A percentile compares a stretch with the other conserved stretches of the same genome.
These are phyloP conservation scores for Phyllotis vaccarum DNA, from an alignment of 2,797 vertebrate genomes.

Conservation along the genomic window DNA sequence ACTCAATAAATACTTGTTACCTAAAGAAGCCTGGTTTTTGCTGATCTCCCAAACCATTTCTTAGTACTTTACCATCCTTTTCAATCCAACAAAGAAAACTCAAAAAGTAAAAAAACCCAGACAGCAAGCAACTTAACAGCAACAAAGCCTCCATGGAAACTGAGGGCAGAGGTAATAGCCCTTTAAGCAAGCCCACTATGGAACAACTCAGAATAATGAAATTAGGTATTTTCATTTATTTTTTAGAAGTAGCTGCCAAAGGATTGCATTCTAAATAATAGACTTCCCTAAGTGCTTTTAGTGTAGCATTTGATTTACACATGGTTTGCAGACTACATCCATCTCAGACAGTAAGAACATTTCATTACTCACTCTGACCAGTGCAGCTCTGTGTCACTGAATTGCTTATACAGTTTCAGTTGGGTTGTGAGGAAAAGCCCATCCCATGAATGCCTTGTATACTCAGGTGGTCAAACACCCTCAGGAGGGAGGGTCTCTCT, in stretches of 20 bases:
- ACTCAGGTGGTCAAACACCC: conserved; percentile 27
- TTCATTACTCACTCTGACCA: conserved; percentile 40
- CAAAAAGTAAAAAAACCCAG: conserved; percentile 2
- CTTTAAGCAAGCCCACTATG: background rate
- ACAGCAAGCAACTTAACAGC: conserved; percentile 15
- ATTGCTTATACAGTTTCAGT: conserved; percentile 51
- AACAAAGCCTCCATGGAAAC: conserved; percentile 9
- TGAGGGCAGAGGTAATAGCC: background rate
- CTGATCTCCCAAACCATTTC: conserved; percentile 1
- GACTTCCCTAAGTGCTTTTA: conserved; percentile 46
- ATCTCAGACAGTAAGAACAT: conserved; percentile 24
- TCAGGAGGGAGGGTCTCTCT: background rate
- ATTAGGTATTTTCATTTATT: conserved; percentile 53
- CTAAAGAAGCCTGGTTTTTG: conserved; percentile 56
- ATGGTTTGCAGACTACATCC: background rate
- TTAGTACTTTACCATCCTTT: background rate
- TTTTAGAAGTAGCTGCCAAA: conserved; percentile 63
- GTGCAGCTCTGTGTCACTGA: conserved; percentile 39
- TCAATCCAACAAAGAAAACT: conserved; percentile 57
- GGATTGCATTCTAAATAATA: conserved; percentile 48
- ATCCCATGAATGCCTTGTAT: background rate
- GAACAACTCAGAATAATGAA: conserved; percentile 65
- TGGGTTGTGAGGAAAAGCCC: conserved; percentile 49
- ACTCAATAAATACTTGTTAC: conserved; percentile 21
- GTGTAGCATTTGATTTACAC: conserved; percentile 54